Evolutionary conservation across 2,888 invertebrate genomes (phyloP).

Genomic region (Agonopterix subpropinquella): DNA sequence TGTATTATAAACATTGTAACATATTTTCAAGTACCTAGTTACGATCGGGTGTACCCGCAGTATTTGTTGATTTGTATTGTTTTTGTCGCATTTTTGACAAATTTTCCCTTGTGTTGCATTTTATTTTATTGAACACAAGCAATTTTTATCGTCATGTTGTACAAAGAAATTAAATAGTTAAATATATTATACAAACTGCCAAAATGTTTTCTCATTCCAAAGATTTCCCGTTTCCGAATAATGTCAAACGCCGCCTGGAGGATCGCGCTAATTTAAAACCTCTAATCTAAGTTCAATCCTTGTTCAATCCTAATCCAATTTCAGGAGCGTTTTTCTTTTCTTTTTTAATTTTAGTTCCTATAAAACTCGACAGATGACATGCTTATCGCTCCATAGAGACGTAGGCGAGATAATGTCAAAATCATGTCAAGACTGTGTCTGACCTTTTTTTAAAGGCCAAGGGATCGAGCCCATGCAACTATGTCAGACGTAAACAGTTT

Average conservation of each 20-base stretch:
- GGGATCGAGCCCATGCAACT: no score
- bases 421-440: no score
- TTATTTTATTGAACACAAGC: constrained; percentile 66
- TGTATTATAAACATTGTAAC: constrained; percentile 6
- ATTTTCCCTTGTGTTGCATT: constrained; percentile 56
- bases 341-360: no score
- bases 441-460: no score
- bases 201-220: constrained; percentile 27
- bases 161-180: constrained; percentile 66
- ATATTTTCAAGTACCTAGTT: constrained; percentile 1
- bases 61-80: constrained; percentile 36
- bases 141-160: constrained; percentile 56
- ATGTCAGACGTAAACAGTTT: no score
- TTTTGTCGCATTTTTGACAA: constrained; percentile 49
- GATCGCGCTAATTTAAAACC: no score
- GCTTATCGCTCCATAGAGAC: no score
- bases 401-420: no score
- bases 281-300: no score
- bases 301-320: no score
- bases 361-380: no score
- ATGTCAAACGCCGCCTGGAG: background rate
- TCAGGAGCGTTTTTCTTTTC: no score
- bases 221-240: background rate
- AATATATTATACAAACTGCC: constrained; percentile 72
- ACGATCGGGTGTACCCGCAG: constrained; percentile 12